A percentile compares a stretch with the other conserved stretches of the same genome.
These are phyloP conservation scores for Drosophila pullipes DNA, from an alignment of 2,888 invertebrate species.

Conservation along the genomic window DNA sequence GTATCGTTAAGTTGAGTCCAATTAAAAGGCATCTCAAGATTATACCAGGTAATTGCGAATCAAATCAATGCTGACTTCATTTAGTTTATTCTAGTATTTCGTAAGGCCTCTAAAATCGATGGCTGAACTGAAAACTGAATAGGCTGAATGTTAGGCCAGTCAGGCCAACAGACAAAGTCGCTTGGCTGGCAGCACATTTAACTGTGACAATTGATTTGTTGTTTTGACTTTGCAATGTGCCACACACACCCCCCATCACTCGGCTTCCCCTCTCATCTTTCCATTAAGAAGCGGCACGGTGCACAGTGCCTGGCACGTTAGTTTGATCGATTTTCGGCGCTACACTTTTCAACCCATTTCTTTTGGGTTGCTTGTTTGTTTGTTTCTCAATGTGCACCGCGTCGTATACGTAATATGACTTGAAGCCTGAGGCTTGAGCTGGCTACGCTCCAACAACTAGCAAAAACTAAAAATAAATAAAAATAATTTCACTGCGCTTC, in stretches of 20 bases:
- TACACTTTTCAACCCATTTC: slow-evolving; percentile 25
- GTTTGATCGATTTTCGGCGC: slow-evolving; percentile 73
- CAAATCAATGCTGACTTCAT: slow-evolving; percentile 3
- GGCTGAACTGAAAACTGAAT: slow-evolving; percentile 19
- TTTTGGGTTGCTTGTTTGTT: slow-evolving; percentile 2
- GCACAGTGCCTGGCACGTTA: slow-evolving; percentile 35
- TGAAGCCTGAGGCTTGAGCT: slow-evolving; percentile 10
- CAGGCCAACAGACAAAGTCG: slow-evolving; percentile 31
- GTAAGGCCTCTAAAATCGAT: slow-evolving; percentile 55
- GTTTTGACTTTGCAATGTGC: slow-evolving; percentile 46
- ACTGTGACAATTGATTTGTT: slow-evolving; percentile 55
- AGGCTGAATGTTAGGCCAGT: slow-evolving; percentile 23
- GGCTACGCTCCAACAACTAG: slow-evolving; percentile 52
- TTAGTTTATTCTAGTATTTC: slow-evolving; percentile 9
- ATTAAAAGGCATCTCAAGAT: not conserved
- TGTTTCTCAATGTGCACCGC: slow-evolving; percentile 21
- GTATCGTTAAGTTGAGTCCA: not conserved
- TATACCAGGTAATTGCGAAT: not conserved
- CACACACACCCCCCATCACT: not conserved
- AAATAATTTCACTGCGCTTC: slow-evolving; percentile 55
- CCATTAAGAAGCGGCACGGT: not conserved
- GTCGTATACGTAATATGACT: slow-evolving; percentile 69
- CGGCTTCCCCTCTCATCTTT: not conserved
- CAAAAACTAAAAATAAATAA: slow-evolving; percentile 25
- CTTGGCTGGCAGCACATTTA: slow-evolving; percentile 42